These are phyloP conservation scores for Phalera bucephala DNA, from an alignment of 2,888 invertebrate species.

Conservation along the genomic window DNA sequence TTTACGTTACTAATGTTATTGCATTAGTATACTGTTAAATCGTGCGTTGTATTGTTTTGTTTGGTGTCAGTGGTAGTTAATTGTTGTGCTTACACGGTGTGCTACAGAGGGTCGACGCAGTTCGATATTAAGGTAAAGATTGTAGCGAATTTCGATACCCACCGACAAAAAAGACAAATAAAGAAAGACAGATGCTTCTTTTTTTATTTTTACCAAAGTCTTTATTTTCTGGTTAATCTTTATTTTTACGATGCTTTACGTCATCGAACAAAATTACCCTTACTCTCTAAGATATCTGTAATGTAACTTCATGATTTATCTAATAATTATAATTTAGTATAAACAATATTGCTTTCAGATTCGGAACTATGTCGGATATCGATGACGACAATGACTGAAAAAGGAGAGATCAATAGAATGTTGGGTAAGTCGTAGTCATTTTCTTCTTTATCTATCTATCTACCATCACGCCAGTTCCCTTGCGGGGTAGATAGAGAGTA, in stretches of 20 bases:
- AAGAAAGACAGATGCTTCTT: too few species aligned
- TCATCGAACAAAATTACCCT: too few species aligned
- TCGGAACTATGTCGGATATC: constrained; percentile 63
- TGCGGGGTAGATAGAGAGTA: too few species aligned
- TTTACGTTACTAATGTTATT: constrained; percentile 30
- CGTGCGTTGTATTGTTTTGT: constrained; percentile 45
- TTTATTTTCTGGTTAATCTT: too few species aligned
- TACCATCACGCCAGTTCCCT: too few species aligned
- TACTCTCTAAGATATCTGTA: too few species aligned
- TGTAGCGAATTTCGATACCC: constrained; percentile 9
- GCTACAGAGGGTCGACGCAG: constrained; percentile 38
- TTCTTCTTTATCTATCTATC: too few species aligned
- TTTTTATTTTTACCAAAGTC: too few species aligned
- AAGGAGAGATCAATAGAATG: constrained; percentile 73
- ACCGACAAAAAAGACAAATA: not conserved
- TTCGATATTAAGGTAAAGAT: constrained; percentile 53
- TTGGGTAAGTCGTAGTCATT: constrained; percentile 70
- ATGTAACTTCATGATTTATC: too few species aligned
- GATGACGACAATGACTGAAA: constrained; percentile 77
- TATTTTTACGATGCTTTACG: too few species aligned
- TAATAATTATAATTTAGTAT: too few species aligned
- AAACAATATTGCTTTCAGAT: constrained; percentile 43
- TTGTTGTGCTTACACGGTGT: constrained; percentile 51
- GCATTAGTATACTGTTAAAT: constrained; percentile 34
- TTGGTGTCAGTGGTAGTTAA: constrained; percentile 60